A percentile compares a stretch with the other conserved stretches of the same genome.
phyloP scores from a whole-genome alignment of 2,888 invertebrate genomes.

The Globia sparganii region DNA sequence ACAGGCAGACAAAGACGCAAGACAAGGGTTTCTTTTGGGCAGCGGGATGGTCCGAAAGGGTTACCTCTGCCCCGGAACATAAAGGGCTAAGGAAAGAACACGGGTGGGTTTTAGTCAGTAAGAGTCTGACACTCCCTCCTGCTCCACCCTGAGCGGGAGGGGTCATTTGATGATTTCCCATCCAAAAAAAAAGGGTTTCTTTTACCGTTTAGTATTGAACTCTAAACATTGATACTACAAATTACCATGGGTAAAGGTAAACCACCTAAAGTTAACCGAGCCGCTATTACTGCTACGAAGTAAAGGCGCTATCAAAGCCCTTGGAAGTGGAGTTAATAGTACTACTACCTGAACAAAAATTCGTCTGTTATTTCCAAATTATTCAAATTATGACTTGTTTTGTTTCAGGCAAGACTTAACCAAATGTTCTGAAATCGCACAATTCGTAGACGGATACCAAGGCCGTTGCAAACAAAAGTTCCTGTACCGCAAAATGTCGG shows the following conservation, averaged over 20 bases:
- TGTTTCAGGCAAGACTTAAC: constrained; percentile 80
- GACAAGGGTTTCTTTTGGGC: too few species aligned
- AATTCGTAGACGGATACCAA: constrained; percentile 86
- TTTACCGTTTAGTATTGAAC: not conserved
- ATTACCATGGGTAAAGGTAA: not conserved
- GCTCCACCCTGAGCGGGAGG: too few species aligned
- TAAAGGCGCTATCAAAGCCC: not conserved
- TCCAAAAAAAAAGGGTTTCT: too few species aligned
- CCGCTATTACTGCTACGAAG: not conserved
- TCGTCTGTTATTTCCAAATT: not conserved
- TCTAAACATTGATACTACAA: not conserved
- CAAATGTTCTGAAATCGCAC: constrained; percentile 87
- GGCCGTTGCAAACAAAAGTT: constrained; percentile 91
- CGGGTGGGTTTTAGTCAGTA: too few species aligned
- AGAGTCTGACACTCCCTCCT: too few species aligned
- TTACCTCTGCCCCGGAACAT: too few species aligned
- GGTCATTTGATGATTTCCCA: too few species aligned
- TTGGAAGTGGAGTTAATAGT: constrained; percentile 1
- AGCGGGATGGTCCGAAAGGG: too few species aligned
- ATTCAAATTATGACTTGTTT: constrained; percentile 16
- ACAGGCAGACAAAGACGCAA: not conserved
- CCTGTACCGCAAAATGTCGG: constrained; percentile 88
- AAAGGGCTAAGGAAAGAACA: too few species aligned
- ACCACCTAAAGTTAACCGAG: not conserved
- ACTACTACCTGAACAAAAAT: not conserved